phyloP scores from a whole-genome alignment of 2,113 vertebrate species.

The Nymphicus hollandicus region DNA sequence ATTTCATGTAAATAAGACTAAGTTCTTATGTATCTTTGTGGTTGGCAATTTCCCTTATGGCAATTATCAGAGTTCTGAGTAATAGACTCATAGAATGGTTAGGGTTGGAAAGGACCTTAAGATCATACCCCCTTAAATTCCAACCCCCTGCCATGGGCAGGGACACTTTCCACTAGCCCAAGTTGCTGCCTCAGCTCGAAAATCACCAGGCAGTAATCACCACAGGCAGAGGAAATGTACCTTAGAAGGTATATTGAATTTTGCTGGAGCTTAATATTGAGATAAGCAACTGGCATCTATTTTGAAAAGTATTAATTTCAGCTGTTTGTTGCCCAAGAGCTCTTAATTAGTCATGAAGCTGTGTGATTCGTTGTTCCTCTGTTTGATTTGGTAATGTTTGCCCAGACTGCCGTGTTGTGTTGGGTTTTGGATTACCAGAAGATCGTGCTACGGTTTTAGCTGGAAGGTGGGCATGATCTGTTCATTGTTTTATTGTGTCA shows the following conservation, averaged over 20 bases:
- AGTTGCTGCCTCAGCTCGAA: neutral
- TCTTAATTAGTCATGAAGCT: neutral
- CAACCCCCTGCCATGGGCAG: neutral
- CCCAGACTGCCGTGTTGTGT: fast-evolving
- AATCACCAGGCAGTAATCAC: neutral
- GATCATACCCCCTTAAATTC: neutral
- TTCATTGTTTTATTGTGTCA: neutral
- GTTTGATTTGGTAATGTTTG: neutral
- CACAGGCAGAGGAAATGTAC: neutral
- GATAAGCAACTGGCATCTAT: neutral
- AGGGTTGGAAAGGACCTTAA: neutral
- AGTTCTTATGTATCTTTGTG: neutral
- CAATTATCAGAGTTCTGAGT: neutral
- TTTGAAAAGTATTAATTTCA: neutral
- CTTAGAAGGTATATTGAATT: neutral
- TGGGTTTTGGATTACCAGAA: neutral
- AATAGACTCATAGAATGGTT: neutral
- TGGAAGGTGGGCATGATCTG: neutral
- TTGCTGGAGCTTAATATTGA: neutral
- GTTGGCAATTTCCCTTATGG: neutral
- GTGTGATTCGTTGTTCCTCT: neutral
- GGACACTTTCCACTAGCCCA: neutral
- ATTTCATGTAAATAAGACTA: neutral
- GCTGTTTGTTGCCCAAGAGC: neutral
- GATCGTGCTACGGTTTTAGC: neutral